Base-by-base conservation (phyloP, 2,113 vertebrate genomes). In the Damaliscus lunatus region DNA sequence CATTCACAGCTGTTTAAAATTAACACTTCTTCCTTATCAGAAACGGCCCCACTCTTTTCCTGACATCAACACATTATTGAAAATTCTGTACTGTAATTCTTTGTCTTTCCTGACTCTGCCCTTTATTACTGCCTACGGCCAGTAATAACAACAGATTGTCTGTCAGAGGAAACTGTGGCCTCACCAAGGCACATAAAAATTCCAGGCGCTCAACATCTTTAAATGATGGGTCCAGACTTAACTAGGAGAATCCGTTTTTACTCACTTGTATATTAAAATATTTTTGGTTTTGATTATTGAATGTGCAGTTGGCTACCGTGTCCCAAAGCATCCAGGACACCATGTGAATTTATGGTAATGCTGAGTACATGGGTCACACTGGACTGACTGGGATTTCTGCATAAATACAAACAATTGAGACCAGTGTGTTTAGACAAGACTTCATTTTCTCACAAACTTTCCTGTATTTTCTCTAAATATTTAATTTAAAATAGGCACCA, bases 1-100 rank as follows among this genome's bases (percentile, higher is more conserved):
- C 50, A 95, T 88, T 97, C 88, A 96, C 95, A 97, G 82, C 97
- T 98, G 97, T 80, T 97, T 96, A 97, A 98, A 98, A 97, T 96
- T 86, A 98, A 97, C 92, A 96, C 85, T 91, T 96, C 86, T 88
- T 95, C 89, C 97, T 97, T 98, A 96, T 98, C 97, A 98, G 93
- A 92, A 98, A 96, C 17, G 62, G 82, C 92, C 88, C 82, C 29
- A 55, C n/a, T 55, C 95, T 96, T 97, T 62, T 83, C 83, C 7
- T 88, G 96, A 96, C 97, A 98, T 96, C 96, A 96, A 87, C 3
- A 12, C 60, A 62, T 97, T 93, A 96, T 3, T 92, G 93, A 95
- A 96, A 97, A 52, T 59, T 87, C 94, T 95, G 91, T 16, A 57
- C 94, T 97, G 95, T 95, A 97, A 98, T 80, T 94, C 97, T 97